Evolutionary conservation across 2,113 vertebrate genomes (phyloP).

Genomic region (Guaruba guarouba): DNA sequence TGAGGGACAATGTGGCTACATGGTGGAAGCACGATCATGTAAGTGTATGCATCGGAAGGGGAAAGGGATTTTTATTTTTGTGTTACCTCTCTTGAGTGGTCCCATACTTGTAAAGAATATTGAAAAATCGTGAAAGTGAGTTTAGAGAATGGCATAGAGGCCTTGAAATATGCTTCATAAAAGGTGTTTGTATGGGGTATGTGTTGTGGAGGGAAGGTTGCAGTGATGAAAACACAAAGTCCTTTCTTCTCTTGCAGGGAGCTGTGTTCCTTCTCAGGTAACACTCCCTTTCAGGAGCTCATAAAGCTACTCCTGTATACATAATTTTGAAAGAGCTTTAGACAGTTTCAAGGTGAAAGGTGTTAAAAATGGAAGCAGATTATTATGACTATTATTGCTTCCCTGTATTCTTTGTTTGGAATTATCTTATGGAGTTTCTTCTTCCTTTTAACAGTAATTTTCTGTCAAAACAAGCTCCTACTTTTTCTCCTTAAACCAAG

Average conservation of each 20-base stretch:
- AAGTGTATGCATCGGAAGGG: rapidly evolving
- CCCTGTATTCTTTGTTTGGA: neutral
- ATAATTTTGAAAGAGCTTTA: slow-evolving; percentile 1
- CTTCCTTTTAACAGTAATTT: slow-evolving; percentile 45
- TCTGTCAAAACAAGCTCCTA: slow-evolving; percentile 50
- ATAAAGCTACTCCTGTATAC: neutral
- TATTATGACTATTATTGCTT: slow-evolving; percentile 3
- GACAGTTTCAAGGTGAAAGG: slow-evolving; percentile 28
- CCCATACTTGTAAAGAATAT: neutral
- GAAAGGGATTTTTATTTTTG: neutral
- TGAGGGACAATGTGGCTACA: neutral
- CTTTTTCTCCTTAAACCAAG: slow-evolving; percentile 49
- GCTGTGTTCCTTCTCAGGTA: neutral
- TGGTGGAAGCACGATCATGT: neutral
- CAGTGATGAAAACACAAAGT: neutral
- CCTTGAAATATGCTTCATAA: neutral
- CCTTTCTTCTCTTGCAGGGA: neutral
- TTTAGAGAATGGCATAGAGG: neutral
- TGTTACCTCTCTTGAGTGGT: neutral
- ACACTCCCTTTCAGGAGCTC: neutral
- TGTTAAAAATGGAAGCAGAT: slow-evolving; percentile 35
- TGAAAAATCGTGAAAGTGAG: neutral
- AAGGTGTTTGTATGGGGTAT: neutral
- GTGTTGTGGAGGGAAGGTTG: neutral
- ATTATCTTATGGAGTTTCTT: slow-evolving; percentile 11